Base-by-base conservation (phyloP, 2,113 vertebrate genomes). In the Sceloporus undulatus region DNA sequence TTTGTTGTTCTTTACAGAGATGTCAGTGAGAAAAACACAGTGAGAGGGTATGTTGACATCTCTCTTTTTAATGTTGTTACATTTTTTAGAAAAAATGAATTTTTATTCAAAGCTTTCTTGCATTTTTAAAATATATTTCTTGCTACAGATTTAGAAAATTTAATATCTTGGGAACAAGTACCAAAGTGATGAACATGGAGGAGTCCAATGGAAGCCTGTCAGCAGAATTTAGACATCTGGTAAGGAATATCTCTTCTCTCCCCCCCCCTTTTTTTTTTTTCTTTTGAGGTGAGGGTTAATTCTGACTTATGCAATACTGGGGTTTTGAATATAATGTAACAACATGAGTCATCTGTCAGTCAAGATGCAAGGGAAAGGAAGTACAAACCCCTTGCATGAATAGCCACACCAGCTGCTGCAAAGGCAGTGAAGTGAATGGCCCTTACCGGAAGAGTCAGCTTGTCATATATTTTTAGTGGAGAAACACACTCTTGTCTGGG, bases 131-230 rank as follows among this genome's bases (percentile, higher is more conserved):
- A 38, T 1, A 18, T 16, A 23, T 86, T 27, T 90, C 74, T 92
- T 78, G 38, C 4, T 87, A 0, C 91, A 99, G 99, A 59, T 99
- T 98, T 89, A 97, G 99, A 23, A 99, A 98, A 94, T 99, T 99
- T 91, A 99, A 99, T 93, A 99, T 99, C 93, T 94, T 99, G 95
- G 99, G 99, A 82, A 99, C 99, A 3, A 98, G 97, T 92, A 98
- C 98, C 1, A 99, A 99, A 95, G 98, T 99, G 23, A 99, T 99
- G 98, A 99, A 99, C 96, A 99, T 99, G 98, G 99, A 99, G 90
- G 99, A 99, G 91, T 99, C 98, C 2, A 99, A 99, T n/a, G 99
- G 98, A 79, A 98, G 98, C 82, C 92, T 99, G 93, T 98, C 99
- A 1, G 98, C 98, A 21, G 99, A 99, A 94, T 99, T 99, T 94